These are phyloP conservation scores for Melitaea athalia DNA, from an alignment of 2,888 invertebrate genomes.

Conservation along the genomic window DNA sequence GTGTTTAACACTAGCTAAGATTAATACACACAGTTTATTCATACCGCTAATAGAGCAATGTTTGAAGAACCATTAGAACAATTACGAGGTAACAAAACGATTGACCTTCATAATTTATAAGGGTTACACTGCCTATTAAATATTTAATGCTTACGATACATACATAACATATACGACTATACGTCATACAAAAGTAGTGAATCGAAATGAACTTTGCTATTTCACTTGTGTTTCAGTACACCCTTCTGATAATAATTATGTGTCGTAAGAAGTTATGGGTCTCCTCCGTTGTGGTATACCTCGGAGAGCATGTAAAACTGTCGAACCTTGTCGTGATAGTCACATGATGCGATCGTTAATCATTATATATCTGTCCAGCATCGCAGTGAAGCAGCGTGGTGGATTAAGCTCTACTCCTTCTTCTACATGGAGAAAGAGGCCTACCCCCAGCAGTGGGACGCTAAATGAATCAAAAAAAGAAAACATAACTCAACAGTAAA, in stretches of 20 bases:
- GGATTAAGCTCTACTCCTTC: too few species aligned
- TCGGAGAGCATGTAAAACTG: background rate
- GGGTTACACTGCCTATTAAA: background rate
- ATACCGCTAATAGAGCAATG: background rate
- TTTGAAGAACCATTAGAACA: background rate
- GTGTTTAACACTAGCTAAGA: too few species aligned
- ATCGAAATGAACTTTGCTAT: background rate
- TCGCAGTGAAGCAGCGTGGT: too few species aligned
- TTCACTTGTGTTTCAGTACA: background rate
- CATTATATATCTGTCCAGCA: too few species aligned
- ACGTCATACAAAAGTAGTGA: background rate
- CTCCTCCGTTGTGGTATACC: too few species aligned
- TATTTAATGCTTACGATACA: background rate
- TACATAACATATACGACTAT: too few species aligned
- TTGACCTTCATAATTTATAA: background rate
- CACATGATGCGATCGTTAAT: too few species aligned
- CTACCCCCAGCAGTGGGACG: too few species aligned
- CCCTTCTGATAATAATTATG: too few species aligned
- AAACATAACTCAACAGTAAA: background rate
- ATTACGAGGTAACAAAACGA: background rate
- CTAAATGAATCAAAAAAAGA: background rate
- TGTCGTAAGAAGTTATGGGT: too few species aligned
- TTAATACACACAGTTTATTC: background rate
- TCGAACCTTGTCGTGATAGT: too few species aligned
- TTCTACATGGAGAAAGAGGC: too few species aligned